Percentiles rank a stretch among this genome's conserved stretches.
Conservation (phyloP, 2,113 vertebrate genomes). For the Malurus elegans region DNA sequence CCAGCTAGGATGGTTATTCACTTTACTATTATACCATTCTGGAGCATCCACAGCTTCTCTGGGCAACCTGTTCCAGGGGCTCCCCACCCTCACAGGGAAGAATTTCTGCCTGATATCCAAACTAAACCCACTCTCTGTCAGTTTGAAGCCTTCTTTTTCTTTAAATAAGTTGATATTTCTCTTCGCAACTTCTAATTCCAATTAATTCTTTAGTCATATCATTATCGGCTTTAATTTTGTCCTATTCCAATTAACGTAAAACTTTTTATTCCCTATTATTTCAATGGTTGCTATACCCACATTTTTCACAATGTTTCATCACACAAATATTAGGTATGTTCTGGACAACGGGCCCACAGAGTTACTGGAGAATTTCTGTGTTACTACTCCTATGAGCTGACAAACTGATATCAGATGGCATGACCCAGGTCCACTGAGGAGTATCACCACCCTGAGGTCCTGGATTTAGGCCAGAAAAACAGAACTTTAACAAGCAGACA, state of each 20-base stretch:
- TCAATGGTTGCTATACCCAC: background rate
- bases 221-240: background rate
- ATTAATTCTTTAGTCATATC: background rate
- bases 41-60: background rate
- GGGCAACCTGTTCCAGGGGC: background rate
- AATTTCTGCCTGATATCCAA: background rate
- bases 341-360: background rate
- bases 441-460: background rate
- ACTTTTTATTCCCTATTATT: background rate
- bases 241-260: background rate
- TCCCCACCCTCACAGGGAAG: background rate
- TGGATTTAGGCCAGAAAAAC: background rate
- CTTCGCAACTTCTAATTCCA: background rate
- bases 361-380: background rate
- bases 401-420: background rate
- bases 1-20: background rate
- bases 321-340: background rate
- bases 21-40: background rate
- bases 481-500: background rate
- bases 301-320: background rate
- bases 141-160: background rate
- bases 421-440: background rate
- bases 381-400: background rate
- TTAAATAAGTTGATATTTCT: background rate
- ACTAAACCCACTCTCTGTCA: background rate